These are phyloP conservation scores for Gouania willdenowi DNA, from an alignment of 2,797 vertebrate species.

Conservation along the genomic window DNA sequence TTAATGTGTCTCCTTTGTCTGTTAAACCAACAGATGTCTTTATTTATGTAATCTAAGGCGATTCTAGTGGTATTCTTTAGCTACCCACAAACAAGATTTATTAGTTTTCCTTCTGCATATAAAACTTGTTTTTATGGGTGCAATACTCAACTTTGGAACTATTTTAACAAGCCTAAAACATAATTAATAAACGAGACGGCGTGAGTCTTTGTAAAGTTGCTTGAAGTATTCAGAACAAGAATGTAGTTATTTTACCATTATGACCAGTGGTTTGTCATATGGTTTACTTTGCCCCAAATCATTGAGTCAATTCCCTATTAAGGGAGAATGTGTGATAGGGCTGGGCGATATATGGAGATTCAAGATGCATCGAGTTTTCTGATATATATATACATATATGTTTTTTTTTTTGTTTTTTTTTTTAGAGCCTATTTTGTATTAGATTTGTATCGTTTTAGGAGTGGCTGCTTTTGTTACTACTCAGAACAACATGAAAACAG, in stretches of 20 bases:
- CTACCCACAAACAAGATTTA: conserved; percentile 48
- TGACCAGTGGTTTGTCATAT: conserved; percentile 8
- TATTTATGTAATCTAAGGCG: conserved; percentile 47
- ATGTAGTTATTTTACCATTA: conserved; percentile 10
- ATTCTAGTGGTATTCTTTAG: conserved; percentile 31
- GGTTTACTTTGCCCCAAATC: no score
- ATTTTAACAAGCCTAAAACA: conserved; percentile 37
- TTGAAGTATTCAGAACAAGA: conserved; percentile 10
- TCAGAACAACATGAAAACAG: no score
- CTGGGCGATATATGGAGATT: no score
- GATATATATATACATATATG: no score
- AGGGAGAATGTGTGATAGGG: no score
- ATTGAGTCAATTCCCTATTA: no score
- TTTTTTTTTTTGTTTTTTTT: no score
- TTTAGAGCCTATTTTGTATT: no score
- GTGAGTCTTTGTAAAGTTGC: conserved; percentile 23
- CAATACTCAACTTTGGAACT: conserved; percentile 12
- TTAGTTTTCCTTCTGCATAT: conserved; percentile 29
- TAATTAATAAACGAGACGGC: conserved; percentile 35
- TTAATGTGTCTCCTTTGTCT: conserved; percentile 58
- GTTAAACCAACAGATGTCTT: conserved; percentile 57
- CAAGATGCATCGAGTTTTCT: no score
- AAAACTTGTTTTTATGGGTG: conserved; percentile 30
- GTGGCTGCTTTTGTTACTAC: no score
- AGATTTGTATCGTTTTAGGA: no score